Base-by-base conservation (phyloP, 2,797 vertebrate genomes). In the Tachyglossus aculeatus region DNA sequence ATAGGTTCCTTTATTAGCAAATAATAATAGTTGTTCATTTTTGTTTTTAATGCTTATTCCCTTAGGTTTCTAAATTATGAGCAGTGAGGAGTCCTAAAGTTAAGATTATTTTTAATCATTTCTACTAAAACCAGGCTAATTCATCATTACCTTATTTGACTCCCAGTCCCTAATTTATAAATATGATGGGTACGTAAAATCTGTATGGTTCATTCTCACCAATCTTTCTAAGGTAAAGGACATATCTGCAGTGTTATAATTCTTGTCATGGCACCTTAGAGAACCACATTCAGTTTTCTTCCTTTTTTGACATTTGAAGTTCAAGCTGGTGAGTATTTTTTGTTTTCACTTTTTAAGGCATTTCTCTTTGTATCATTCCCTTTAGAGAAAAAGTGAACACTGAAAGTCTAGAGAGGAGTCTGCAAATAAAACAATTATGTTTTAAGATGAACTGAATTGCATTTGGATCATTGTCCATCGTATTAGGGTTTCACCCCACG, bases 131-230 rank as follows among this genome's bases (percentile, higher is more conserved):
- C n/a, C 11, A 32, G 2, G 6, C 7, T 7, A 24, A 8, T n/a
- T 31, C 19, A 12, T 14, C 2, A 2, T 31, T 56, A 24, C 31
- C 36, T 37, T 22, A 2, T 31, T 18, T 43, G 39, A 51, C 45
- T 31, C 52, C 5, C 4, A 27, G 5, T 14, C 39, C 47, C 58
- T 71, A 40, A 52, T 12, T 21, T 34, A 27, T 24, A 24, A 25
- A 25, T 36, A 27, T 27, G 14, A 5, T 38, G 39, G n/a, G 27
- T 62, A 34, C 6, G n/a, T 51, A 55, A 53, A 63, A 60, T 60
- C 67, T 57, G 39, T 67, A 77, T 10, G 5, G 27, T 32, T 12
- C 43, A 27, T 22, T 39, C 24, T 64, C 39, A 21, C 43, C 27
- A 4, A 22, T 27, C 27, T 56, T 40, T 36, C 57, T 5, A 8